Base-by-base conservation (phyloP, 2,888 invertebrate species). In the Nysson spinosus region DNA sequence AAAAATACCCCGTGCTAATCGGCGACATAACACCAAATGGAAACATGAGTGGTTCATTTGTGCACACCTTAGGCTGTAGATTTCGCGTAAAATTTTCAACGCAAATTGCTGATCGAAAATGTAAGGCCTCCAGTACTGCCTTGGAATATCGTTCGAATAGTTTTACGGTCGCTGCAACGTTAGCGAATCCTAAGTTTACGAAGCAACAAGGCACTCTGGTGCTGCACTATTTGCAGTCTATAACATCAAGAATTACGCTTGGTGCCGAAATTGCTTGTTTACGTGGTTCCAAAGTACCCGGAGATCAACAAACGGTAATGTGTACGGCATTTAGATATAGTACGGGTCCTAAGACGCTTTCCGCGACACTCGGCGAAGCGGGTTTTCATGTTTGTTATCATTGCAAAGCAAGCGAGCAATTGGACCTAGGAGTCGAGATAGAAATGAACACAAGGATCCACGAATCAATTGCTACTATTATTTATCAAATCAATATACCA, bases 341-440 rank as follows among this genome's bases (percentile, higher is more conserved):
- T 50, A 89, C 88, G 4, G 89, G 90, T 83, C 90, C 91, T 74
- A 90, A 91, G 0, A 93, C 93, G 75, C 89, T 94, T 78, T 93
- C 94, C 0, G 92, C 93, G 2, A 93, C 94, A 0, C 42, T 94
- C 1, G 83, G 87, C 14, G 77, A 80, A 37, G 80, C 80, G 17
- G 86, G 84, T 6, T 26, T 91, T 9, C 92, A 92, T 72, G 78
- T 90, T 0, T 91, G 91, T 67, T 93, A 91, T 82, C 90, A 91
- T 80, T 92, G 91, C 56, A 90, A 90, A 79, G 89, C 90, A 11
- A 90, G 89, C 75, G 90, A 90, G 51, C 90, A 91, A 58, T 78
- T 91, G 17, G 91, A 92, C 78, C 75, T 93, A 63, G 93, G 93
- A 1, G 91, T 92, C 0, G 93, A 93, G 80, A 82, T 93, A 42